Base-by-base conservation (phyloP, 2,888 invertebrate species). In the Pseudococcus longispinus region DNA sequence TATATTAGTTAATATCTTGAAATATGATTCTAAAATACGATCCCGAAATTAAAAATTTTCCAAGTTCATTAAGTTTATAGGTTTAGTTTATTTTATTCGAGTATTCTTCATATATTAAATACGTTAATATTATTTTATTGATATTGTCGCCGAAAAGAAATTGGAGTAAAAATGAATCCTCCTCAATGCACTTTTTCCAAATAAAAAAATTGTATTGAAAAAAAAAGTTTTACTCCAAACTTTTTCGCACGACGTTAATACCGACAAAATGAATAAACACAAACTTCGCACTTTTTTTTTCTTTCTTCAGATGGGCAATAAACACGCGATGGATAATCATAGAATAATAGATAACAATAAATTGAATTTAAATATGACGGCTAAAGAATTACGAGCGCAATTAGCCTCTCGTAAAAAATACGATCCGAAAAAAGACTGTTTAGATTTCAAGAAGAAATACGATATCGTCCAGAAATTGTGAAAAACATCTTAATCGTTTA, bases 401-500 rank as follows among this genome's bases (percentile, higher is more conserved):
- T 92, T 97, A 89, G 95, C 96, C 83, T 94, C 95, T 88, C 95
- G 94, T 91, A 97, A 97, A 91, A 96, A 96, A 91, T 94, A 95
- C 90, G 97, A 97, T 91, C 96, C 97, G 70, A 97, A 97, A 91
- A 96, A 95, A 91, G 95, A 96, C 90, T 94, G 94, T 83, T 95
- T 97, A 92, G 97, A 97, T 92, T 94, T 97, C 90, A 95, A 95
- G 91, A 95, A 96, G 92, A 97, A 97, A 92, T 97, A 96, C 91
- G 96, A 97, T 91, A 97, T 97, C 91, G 96, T 97, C 89, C 96
- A 97, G 91, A 96, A 97, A 92, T 94, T 97, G 91, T 97, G 94
- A 92, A 82, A n/a, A 51, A 51, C 74, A n/a, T n/a, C 32, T 4
- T 70, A 32, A 37, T 32, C 6, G 9, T 9, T 74, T 74, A 74